Evolutionary conservation across 37 sponge, comb jelly and placozoan species (phyloP).

Genomic region (Theonella swinhoei): DNA sequence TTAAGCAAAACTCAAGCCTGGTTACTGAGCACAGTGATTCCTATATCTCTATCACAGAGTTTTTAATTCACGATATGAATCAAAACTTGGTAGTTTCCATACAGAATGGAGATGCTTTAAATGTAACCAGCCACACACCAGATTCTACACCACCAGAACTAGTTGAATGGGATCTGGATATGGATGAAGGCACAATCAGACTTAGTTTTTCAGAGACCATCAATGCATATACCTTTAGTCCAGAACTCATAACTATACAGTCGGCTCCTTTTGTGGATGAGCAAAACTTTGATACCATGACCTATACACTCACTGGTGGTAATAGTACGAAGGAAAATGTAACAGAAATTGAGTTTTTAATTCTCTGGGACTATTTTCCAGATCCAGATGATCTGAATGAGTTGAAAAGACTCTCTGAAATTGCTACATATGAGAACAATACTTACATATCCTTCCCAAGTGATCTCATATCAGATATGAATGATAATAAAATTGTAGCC

Average conservation of each 20-base stretch:
- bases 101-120: slow-evolving; percentile 37
- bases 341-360: slow-evolving; percentile 69
- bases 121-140: slow-evolving; percentile 56
- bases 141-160: slow-evolving; percentile 85
- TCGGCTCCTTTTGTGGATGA: neutral
- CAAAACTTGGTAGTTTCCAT: slow-evolving; percentile 63
- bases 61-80: slow-evolving; percentile 83
- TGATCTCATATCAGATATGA: slow-evolving; percentile 83
- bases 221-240: slow-evolving; percentile 80
- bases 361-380: slow-evolving; percentile 53
- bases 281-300: slow-evolving; percentile 3
- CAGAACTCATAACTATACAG: slow-evolving; percentile 64
- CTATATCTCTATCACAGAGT: slow-evolving; percentile 66
- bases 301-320: slow-evolving; percentile 67
- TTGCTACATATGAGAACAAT: slow-evolving; percentile 49
- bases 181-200: slow-evolving; percentile 73
- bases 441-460: slow-evolving; percentile 67
- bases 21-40: slow-evolving; percentile 67
- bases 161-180: slow-evolving; percentile 73
- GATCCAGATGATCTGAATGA: slow-evolving; percentile 77
- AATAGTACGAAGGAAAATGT: slow-evolving; percentile 61
- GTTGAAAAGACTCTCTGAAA: slow-evolving; percentile 47
- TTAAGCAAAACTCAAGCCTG: slow-evolving; percentile 85
- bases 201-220: slow-evolving; percentile 90
- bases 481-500: slow-evolving; percentile 73